These are phyloP conservation scores for Otocyon megalotis DNA, from an alignment of 2,113 vertebrate species.

Conservation along the genomic window DNA sequence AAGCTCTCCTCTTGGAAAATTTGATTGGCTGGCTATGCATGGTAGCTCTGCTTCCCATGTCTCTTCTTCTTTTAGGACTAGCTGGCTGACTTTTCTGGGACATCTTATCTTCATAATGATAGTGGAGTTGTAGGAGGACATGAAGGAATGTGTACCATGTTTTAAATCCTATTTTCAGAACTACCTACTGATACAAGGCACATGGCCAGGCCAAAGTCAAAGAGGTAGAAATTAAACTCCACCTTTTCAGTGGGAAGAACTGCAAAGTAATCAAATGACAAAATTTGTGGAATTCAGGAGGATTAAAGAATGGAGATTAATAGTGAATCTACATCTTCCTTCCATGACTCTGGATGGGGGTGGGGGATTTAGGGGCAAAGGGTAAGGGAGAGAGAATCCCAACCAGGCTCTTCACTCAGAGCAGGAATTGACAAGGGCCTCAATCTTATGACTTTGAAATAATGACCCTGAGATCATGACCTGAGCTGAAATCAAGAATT, in stretches of 20 bases:
- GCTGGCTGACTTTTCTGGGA: background rate
- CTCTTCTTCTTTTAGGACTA: background rate
- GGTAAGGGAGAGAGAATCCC: background rate
- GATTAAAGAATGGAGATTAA: background rate
- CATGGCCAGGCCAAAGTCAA: background rate
- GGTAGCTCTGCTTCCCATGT: background rate
- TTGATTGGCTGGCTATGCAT: no score
- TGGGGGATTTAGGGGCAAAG: background rate
- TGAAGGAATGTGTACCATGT: background rate
- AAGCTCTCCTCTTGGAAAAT: background rate
- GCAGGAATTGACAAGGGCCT: background rate
- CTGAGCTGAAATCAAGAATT: background rate
- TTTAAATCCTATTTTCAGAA: background rate
- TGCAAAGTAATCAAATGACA: background rate
- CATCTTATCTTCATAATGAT: background rate
- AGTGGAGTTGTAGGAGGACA: background rate
- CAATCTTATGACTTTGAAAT: background rate
- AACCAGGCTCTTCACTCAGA: background rate
- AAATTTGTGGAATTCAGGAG: background rate
- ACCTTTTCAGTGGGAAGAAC: background rate
- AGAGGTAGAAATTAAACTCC: background rate
- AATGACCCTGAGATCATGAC: background rate
- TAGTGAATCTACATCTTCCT: background rate
- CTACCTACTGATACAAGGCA: background rate
- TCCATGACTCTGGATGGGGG: background rate